Evolutionary conservation across 2,797 vertebrate species (phyloP), one percentile per base, ranked within the genome.

Genomic region (Rhodeus uyekii): DNA sequence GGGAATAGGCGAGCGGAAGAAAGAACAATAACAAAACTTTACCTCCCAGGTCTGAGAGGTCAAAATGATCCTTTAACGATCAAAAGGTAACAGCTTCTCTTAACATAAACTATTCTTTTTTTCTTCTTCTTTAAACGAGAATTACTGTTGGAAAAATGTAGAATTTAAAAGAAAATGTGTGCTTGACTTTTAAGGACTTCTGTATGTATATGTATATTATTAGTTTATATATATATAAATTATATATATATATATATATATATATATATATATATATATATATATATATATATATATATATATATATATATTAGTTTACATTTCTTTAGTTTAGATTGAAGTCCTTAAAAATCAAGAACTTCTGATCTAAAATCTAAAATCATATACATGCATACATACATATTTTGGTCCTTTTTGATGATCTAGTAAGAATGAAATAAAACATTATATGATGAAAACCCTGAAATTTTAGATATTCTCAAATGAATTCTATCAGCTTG

Each of bases 1-100:
- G 93, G 93, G 94, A 95, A 94, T 93, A 90, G 93, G 90, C 90
- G 93, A 90, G 90, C 84, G 19, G 87, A 27, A 50, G 38, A 89
- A 85, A 87, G 90, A 93, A 93, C 92, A 93, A 94, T 92, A 92
- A 92, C 64, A 78, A 86, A 83, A 63, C 46, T 48, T 76, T 83
- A 81, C 82, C 89, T 91, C 89, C 90, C 91, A 92, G 91, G 90
- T 92, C 92, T 92, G 86, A 91, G 91, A 92, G 90, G 34, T 8
- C n/a, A 1, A 29, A 55, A 68, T 29, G 10, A 38, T 53, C 5
- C 22, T 50, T 72, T n/a, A 8, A 50, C 6, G 9, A 69, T 46
- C 1, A 6, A 53, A 53, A n/a, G 13, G 2, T 14, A n/a, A 22
- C 68, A 10, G 24, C 19, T 69, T 69, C 9, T 42, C 8, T 6